A percentile compares a stretch with the other conserved stretches of the same genome.
Conservation (phyloP, 2,113 vertebrate genomes). For the Antigone vipio region DNA sequence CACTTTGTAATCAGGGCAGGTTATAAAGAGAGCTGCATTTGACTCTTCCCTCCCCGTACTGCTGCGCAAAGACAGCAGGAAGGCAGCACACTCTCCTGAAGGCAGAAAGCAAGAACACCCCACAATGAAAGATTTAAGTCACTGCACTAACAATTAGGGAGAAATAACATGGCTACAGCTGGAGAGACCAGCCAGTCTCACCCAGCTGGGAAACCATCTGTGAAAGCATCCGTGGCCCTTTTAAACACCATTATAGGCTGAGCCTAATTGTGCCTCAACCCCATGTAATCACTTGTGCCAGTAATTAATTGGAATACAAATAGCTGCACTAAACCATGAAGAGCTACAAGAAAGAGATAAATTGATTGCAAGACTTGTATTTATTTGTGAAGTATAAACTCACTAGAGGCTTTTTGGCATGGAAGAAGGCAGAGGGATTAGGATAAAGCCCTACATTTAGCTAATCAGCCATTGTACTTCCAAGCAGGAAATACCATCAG, state of each 20-base stretch:
- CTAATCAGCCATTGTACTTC: background rate
- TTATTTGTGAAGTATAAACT: background rate
- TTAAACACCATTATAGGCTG: background rate
- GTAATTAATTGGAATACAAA: constrained; percentile 26
- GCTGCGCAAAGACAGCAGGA: background rate
- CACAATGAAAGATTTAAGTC: background rate
- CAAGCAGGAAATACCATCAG: background rate
- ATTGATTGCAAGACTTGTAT: background rate
- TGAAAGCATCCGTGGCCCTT: background rate
- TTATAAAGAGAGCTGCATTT: background rate
- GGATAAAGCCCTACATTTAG: background rate
- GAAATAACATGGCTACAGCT: background rate
- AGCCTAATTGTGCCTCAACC: background rate
- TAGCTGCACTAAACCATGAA: background rate
- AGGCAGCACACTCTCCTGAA: background rate
- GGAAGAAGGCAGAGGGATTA: background rate
- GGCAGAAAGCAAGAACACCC: background rate
- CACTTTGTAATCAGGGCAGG: background rate
- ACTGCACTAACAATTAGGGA: background rate
- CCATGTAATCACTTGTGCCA: background rate
- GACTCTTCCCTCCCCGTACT: background rate
- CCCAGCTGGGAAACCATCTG: background rate
- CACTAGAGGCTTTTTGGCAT: background rate
- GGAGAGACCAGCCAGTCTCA: background rate
- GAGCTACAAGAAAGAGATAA: background rate